A percentile compares a stretch with the other conserved stretches of the same genome.
Evolutionary conservation across 1,140 invertebrate species (phyloP).

Genomic region (Helicoverpa armigera): DNA sequence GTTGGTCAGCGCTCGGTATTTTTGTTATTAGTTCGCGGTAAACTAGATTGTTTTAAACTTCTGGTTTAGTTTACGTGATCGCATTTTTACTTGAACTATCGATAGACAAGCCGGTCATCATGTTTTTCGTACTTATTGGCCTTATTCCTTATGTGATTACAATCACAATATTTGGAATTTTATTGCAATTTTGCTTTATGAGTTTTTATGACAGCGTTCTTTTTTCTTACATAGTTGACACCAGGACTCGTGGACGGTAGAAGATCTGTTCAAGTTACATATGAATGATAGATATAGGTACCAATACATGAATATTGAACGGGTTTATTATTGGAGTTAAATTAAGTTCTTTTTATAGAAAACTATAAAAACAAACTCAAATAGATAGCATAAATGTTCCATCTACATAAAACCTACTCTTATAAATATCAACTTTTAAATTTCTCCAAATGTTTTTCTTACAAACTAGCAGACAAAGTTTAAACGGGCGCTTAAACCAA

Average conservation of each 20-base stretch:
- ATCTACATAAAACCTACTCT: background rate
- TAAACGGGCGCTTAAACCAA: constrained; percentile 29
- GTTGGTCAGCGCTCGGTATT: background rate
- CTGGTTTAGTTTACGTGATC: background rate
- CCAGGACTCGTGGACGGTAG: too few relatives aligned
- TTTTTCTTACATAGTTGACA: too few relatives aligned
- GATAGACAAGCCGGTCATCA: too few relatives aligned
- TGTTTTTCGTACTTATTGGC: too few relatives aligned
- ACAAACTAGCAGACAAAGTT: constrained; percentile 15
- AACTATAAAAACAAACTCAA: background rate
- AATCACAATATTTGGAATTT: too few relatives aligned
- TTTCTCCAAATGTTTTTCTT: constrained; percentile 35
- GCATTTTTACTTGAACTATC: too few relatives aligned
- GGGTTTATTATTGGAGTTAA: background rate
- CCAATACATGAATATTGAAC: too few relatives aligned
- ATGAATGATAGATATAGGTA: too few relatives aligned
- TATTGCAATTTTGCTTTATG: too few relatives aligned
- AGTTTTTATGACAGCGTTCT: too few relatives aligned
- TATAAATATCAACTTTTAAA: constrained; percentile 38
- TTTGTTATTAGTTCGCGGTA: background rate
- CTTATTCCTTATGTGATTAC: too few relatives aligned
- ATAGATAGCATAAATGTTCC: background rate
- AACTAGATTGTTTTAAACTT: background rate
- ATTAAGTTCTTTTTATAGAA: background rate
- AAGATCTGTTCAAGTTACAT: too few relatives aligned